Evolutionary conservation across 2,888 invertebrate genomes (phyloP).

Genomic region (Tetranychus piercei): DNA sequence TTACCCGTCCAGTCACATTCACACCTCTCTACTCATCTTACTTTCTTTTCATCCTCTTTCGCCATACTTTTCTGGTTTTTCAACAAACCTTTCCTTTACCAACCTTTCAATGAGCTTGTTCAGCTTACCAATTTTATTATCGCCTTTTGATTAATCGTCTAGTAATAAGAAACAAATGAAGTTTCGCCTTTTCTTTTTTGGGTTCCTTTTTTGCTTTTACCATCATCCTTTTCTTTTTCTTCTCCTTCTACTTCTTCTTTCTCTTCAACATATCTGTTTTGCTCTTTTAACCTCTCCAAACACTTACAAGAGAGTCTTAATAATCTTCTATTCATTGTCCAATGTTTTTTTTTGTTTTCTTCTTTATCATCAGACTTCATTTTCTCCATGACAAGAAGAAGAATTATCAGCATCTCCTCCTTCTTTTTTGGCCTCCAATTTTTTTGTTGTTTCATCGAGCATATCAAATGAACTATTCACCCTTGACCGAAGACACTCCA

Average conservation of each 20-base stretch:
- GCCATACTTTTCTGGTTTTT: neutral
- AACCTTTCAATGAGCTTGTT: neutral
- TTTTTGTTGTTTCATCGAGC: neutral
- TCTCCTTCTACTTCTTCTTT: too few species aligned
- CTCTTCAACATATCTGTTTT: neutral
- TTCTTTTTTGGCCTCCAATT: neutral
- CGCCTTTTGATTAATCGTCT: neutral
- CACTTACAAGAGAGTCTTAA: neutral
- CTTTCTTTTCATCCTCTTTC: neutral
- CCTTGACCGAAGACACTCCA: neutral
- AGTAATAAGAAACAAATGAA: neutral
- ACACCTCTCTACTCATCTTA: too few species aligned
- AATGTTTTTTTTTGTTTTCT: neutral
- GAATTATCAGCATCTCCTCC: neutral
- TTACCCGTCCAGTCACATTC: too few species aligned
- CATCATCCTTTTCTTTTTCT: neutral
- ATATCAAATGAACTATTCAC: conserved; percentile 1
- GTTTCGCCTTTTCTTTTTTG: neutral
- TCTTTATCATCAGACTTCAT: neutral
- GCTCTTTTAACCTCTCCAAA: neutral
- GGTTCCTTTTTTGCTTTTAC: neutral
- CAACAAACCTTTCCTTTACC: neutral
- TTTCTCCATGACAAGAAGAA: neutral
- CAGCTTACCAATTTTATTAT: neutral
- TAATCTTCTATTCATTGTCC: neutral